Conservation (phyloP, 1,140 invertebrate species). For the Mya arenaria region DNA sequence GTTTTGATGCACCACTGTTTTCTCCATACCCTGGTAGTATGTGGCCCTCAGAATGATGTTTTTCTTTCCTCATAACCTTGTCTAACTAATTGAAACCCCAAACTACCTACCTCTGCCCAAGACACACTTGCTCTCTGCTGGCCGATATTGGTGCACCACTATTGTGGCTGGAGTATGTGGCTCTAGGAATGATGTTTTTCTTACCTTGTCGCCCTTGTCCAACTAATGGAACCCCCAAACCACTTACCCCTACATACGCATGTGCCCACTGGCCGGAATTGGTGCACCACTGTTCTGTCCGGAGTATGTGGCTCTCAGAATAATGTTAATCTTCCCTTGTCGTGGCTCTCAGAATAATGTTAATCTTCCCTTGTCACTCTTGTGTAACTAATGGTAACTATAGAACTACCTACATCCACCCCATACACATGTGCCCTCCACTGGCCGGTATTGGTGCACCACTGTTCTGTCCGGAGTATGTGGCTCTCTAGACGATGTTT, state of each 20-base stretch:
- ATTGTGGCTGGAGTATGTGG: too few relatives aligned
- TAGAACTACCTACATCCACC: slow-evolving; percentile 87
- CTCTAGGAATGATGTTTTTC: too few relatives aligned
- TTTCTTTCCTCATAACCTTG: slow-evolving; percentile 89
- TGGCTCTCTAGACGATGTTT: slow-evolving; percentile 90
- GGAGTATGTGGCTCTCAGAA: slow-evolving; percentile 92
- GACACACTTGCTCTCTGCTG: too few relatives aligned
- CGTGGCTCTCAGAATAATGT: too few relatives aligned
- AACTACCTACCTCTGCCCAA: too few relatives aligned
- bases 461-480: slow-evolving; percentile 91
- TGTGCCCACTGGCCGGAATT: slow-evolving; percentile 93
- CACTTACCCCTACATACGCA: slow-evolving; percentile 89
- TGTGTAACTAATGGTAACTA: too few relatives aligned
- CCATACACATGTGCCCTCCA: slow-evolving; percentile 92
- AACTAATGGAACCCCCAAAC: too few relatives aligned
- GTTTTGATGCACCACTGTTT: slow-evolving; percentile 94
- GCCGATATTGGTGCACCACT: too few relatives aligned
- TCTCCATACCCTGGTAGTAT: slow-evolving; percentile 91
- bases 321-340: too few relatives aligned
- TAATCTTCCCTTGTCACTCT: too few relatives aligned
- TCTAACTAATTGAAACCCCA: too few relatives aligned
- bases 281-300: slow-evolving; percentile 94
- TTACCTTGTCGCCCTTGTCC: too few relatives aligned
- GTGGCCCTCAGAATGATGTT: slow-evolving; percentile 90
- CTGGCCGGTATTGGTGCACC: slow-evolving; percentile 92